Percentiles rank a stretch among this genome's conserved stretches.
phyloP scores from a whole-genome alignment of 1,140 invertebrate genomes.

The Scaptomyza montana region DNA sequence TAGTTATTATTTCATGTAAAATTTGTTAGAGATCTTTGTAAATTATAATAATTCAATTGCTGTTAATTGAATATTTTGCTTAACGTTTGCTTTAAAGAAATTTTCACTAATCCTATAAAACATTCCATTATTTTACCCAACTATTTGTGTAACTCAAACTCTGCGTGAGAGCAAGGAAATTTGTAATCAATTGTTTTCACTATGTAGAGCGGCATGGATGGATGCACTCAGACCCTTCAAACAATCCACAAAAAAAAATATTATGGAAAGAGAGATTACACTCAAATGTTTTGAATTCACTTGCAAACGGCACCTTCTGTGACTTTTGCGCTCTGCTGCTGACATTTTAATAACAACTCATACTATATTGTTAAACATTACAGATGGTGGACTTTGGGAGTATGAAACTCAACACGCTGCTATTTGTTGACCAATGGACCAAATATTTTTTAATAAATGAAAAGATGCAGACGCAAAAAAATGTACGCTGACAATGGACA shows the following conservation, averaged over 20 bases:
- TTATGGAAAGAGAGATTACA: neutral
- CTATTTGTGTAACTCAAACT: neutral
- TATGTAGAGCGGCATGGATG: neutral
- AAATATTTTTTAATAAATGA: conserved; percentile 34
- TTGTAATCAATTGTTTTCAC: conserved; percentile 13
- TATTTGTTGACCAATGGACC: conserved; percentile 4
- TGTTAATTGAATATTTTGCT: too few relatives aligned
- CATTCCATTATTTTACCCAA: too few relatives aligned
- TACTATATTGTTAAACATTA: conserved; percentile 36
- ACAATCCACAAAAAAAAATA: neutral
- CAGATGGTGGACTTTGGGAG: neutral
- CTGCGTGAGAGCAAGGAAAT: neutral
- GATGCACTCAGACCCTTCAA: neutral
- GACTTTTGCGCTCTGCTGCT: conserved; percentile 18
- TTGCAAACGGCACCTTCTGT: conserved; percentile 8
- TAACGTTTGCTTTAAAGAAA: too few relatives aligned
- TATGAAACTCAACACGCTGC: conserved; percentile 2
- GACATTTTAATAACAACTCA: conserved; percentile 39
- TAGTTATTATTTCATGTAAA: neutral
- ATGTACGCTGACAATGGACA: neutral
- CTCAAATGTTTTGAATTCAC: conserved; percentile 11
- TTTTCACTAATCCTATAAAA: too few relatives aligned
- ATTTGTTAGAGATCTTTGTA: too few relatives aligned
- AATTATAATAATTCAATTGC: too few relatives aligned
- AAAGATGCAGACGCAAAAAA: conserved; percentile 25